Evolutionary conservation across 30 jellyfish, hydroid and myxozoan species (phyloP).

Genomic region (Phacellophora camtschatica): DNA sequence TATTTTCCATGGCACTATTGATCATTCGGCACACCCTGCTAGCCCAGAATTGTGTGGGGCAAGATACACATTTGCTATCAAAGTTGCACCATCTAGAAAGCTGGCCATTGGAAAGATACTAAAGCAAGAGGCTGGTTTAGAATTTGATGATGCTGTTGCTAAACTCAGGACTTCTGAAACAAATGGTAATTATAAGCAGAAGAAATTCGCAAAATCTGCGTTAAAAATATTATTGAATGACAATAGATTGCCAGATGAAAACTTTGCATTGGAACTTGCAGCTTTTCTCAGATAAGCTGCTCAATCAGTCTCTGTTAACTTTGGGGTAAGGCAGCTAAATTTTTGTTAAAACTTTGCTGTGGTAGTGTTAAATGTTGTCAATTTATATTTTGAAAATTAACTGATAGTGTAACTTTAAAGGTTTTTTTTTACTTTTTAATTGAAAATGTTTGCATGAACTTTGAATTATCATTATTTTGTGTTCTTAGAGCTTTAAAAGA

Average conservation of each 20-base stretch:
- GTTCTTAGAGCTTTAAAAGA: too few species aligned
- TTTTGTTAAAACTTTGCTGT: too few species aligned
- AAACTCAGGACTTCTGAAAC: background rate
- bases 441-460: too few species aligned
- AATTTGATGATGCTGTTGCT: background rate
- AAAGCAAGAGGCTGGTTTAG: background rate
- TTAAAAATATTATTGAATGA: too few species aligned
- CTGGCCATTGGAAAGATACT: slow-evolving; percentile 18
- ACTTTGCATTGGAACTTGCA: background rate
- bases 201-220: slow-evolving; percentile 2
- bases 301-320: too few species aligned
- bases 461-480: too few species aligned
- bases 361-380: too few species aligned
- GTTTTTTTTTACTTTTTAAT: too few species aligned
- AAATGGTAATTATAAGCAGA: background rate
- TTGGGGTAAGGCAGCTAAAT: too few species aligned
- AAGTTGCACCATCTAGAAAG: slow-evolving; percentile 24
- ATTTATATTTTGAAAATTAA: too few species aligned
- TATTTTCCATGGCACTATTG: slow-evolving; percentile 58
- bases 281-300: too few species aligned
- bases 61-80: slow-evolving; percentile 63
- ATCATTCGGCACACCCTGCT: slow-evolving; percentile 65
- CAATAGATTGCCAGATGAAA: background rate
- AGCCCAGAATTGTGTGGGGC: slow-evolving; percentile 62
- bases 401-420: too few species aligned